Conservation (phyloP, 2,113 vertebrate species). For the Microcebus tavaratra region DNA sequence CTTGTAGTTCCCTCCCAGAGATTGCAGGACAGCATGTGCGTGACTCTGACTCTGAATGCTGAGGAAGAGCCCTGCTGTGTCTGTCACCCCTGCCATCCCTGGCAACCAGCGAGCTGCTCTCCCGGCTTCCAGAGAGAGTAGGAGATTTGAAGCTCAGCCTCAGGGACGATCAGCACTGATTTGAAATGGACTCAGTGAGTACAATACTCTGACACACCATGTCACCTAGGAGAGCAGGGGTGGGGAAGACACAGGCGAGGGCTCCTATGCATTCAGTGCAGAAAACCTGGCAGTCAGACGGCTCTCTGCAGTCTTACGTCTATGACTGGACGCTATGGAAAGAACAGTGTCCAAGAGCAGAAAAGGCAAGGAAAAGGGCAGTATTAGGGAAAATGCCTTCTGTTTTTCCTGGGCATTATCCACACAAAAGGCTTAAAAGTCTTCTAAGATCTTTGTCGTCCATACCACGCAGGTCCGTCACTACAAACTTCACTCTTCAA, state of each 20-base stretch:
- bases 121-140: background rate
- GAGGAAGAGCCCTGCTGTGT: background rate
- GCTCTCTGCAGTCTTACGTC: background rate
- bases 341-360: background rate
- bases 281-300: background rate
- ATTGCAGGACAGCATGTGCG: background rate
- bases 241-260: background rate
- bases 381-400: background rate
- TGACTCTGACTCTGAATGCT: background rate
- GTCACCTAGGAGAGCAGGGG: background rate
- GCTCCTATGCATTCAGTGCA: background rate
- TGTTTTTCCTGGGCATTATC: background rate
- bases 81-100: background rate
- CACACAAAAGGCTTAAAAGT: background rate
- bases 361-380: background rate
- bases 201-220: background rate
- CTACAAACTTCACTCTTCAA: background rate
- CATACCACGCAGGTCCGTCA: background rate
- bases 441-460: background rate
- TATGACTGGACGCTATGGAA: background rate
- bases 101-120: background rate
- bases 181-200: slow-evolving; percentile 8
- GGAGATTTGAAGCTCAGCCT: background rate
- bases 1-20: background rate
- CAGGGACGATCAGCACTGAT: background rate